Percentiles rank a stretch among this genome's conserved stretches.
Evolutionary conservation across 2,888 invertebrate genomes (phyloP).

Genomic region (Ctena decussata): DNA sequence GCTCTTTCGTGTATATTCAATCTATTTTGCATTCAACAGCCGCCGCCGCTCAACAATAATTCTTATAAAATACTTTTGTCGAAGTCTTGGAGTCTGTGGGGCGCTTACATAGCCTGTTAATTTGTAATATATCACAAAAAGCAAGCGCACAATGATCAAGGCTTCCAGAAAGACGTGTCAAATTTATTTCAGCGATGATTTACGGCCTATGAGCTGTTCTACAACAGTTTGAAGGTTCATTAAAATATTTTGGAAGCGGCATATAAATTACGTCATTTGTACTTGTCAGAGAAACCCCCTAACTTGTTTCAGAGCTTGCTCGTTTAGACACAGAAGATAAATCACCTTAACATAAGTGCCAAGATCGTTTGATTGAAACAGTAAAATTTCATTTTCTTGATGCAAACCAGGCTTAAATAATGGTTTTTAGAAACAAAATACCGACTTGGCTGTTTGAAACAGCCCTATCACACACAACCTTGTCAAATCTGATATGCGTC

Average conservation of each 20-base stretch:
- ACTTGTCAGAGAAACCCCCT: conserved; percentile 62
- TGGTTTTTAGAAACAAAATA: conserved; percentile 69
- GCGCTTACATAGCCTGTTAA: conserved; percentile 70
- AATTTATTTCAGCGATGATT: conserved; percentile 66
- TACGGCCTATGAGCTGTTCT: conserved; percentile 55
- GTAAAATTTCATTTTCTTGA: conserved; percentile 72
- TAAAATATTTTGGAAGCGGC: conserved; percentile 68
- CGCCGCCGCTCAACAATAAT: conserved; percentile 60
- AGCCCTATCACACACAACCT: conserved; percentile 59
- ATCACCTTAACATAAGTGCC: conserved; percentile 64
- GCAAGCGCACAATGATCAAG: conserved; percentile 64
- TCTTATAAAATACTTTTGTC: conserved; percentile 66
- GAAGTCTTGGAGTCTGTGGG: conserved; percentile 63
- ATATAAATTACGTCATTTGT: conserved; percentile 72
- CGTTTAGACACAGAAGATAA: conserved; percentile 62
- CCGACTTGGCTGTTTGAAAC: conserved; percentile 56
- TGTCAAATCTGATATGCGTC: conserved; percentile 68
- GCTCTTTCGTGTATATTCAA: conserved; percentile 65
- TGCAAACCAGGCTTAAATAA: conserved; percentile 70
- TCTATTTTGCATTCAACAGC: conserved; percentile 70
- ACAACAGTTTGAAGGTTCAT: conserved; percentile 64
- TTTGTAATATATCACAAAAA: conserved; percentile 69
- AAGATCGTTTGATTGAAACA: conserved; percentile 70
- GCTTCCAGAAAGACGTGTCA: conserved; percentile 67
- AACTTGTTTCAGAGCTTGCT: conserved; percentile 50